phyloP scores from a whole-genome alignment of 2,888 invertebrate species.

The Esperia sulphurella region DNA sequence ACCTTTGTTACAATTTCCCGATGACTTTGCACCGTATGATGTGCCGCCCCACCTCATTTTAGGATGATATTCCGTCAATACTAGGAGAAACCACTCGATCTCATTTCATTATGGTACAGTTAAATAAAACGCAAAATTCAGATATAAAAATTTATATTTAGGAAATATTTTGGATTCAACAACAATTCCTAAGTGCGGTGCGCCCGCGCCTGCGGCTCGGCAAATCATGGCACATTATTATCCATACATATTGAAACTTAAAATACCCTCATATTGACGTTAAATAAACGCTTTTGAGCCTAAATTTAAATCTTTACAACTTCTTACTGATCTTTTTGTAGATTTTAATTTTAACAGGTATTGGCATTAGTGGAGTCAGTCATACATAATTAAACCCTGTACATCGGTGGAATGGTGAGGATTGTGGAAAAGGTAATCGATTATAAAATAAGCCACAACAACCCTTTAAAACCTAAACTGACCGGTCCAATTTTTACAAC shows the following conservation, averaged over 20 bases:
- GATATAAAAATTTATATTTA: constrained; percentile 80
- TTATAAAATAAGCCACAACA: too few relatives aligned
- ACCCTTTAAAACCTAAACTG: too few relatives aligned
- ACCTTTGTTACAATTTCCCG: too few relatives aligned
- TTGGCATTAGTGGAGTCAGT: neutral
- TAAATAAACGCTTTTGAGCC: constrained; percentile 3
- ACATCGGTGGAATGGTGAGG: too few relatives aligned
- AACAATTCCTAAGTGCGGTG: constrained; percentile 51
- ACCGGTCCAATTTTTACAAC: too few relatives aligned
- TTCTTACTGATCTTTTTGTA: neutral
- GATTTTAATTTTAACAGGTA: neutral
- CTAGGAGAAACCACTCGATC: too few relatives aligned
- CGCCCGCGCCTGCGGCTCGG: constrained; percentile 35
- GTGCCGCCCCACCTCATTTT: too few relatives aligned
- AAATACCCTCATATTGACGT: constrained; percentile 1
- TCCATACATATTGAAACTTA: constrained; percentile 3
- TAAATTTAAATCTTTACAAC: neutral
- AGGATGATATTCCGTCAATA: too few relatives aligned
- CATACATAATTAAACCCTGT: too few relatives aligned
- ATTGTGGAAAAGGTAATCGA: too few relatives aligned
- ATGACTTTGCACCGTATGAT: too few relatives aligned
- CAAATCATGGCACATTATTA: constrained; percentile 54
- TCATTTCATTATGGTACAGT: neutral
- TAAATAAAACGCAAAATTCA: constrained; percentile 31
- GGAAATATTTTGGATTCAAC: constrained; percentile 79